Evolutionary conservation across 2,113 vertebrate genomes (phyloP), one percentile per base, ranked within the genome.

Genomic region (Oncorhynchus keta): DNA sequence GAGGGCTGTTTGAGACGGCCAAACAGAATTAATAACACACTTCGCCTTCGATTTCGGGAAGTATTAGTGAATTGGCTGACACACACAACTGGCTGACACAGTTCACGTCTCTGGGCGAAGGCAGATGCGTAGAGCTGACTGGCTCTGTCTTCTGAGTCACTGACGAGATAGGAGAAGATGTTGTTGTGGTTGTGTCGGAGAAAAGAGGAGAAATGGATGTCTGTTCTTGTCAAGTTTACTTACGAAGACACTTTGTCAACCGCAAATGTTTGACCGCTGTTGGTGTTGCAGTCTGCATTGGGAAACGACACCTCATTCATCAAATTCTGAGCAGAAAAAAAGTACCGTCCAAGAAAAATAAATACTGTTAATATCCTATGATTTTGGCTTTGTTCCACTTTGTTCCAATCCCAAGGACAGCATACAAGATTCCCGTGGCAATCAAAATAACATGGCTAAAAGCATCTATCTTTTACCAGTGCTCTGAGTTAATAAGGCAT

Each of bases 71-170:
- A 85, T 89, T 82, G 22, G 39, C 59, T 80, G 78, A 67, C 62
- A 69, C 64, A 76, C n/a, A n/a, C n/a, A 26, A 77, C 45, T 61
- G 22, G 39, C 59, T 80, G 78, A 67, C 62, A 69, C 64, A 76
- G 84, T 89, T 90, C 86, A 84, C 76, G 79, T 84, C 74, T 74
- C 71, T 13, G 67, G 59, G 85, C 82, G 77, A 79, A 83, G 69
- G 77, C 69, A 75, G 70, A 84, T 76, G 80, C 78, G 74, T 59
- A 57, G 45, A 61, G 20, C 57, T 66, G 32, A 13, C 73, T 68
- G 16, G 18, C 66, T 45, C 39, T 45, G 39, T 45, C 39, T 11
- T 45, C 2, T 2, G 39, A 9, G 39, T 24, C 66, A 74, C 26
- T 13, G 8, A 20, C 28, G 26, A 20, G 48, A 76, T 30, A 4